Evolutionary conservation across 2,113 vertebrate genomes (phyloP), one percentile per base, ranked within the genome.

Genomic region (Donacobius atricapilla): DNA sequence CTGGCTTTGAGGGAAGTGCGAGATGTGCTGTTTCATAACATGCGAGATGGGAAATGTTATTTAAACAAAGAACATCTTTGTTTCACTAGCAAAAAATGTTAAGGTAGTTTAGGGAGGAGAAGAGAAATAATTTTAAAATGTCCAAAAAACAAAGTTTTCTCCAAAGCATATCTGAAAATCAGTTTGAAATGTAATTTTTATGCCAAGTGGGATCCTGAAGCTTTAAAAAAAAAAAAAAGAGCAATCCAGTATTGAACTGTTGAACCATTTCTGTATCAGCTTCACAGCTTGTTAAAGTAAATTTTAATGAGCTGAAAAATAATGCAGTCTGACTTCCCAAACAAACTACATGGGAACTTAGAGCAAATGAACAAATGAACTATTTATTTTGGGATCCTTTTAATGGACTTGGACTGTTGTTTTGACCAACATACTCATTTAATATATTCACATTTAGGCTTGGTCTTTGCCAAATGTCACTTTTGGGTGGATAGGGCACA

Each of bases 241-340:
- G 27, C n/a, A 79, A 35, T 31, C 47, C 13, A 89, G 63, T 79
- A 92, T 42, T 94, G 92, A 93, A 96, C 94, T 94, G 75, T 83
- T 94, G 93, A 94, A 94, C 81, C 47, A 51, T 94, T 79, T 70
- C 66, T 92, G 35, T 90, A 94, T 95, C 68, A 53, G 75, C 73
- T 94, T 96, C 75, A 73, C 89, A 95, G 95, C 94, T 93, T 94
- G 86, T 94, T 96, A 85, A 95, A 96, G 64, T 91, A 87, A 89
- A 94, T 89, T 93, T 91, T 87, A 95, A 94, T 87, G 87, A 94
- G 50, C 94, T 96, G 91, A 89, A 87, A 85, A 96, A 77, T 92
- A 95, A 90, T 39, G 79, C 44, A 75, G 51, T 56, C 56, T 96
- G 76, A 68, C 48, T 92, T 92, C 88, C 90, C 85, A 97, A 95